Conservation (phyloP, 23 tunicate species). For the Ascidia mentula region DNA sequence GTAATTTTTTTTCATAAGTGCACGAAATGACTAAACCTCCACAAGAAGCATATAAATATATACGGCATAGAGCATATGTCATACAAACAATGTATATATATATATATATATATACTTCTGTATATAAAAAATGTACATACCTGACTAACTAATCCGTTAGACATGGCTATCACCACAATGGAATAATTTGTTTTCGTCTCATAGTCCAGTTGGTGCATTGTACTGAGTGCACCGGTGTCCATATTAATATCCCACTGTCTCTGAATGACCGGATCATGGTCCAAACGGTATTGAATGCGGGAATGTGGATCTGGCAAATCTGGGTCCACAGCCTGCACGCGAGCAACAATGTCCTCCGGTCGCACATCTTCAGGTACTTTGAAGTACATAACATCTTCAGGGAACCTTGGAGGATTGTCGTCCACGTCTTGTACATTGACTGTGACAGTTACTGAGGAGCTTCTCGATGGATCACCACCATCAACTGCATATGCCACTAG, state of each 20-base stretch:
- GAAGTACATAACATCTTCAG: constrained; percentile 34
- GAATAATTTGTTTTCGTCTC: constrained; percentile 71
- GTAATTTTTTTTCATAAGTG: too few species aligned
- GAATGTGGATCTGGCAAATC: constrained; percentile 59
- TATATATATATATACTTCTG: too few species aligned
- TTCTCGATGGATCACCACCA: constrained; percentile 48
- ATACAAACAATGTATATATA: too few species aligned
- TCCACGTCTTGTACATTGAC: constrained; percentile 77
- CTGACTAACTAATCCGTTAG: constrained; percentile 62
- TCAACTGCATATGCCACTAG: constrained; percentile 74
- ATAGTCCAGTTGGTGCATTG: constrained; percentile 63
- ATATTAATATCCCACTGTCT: constrained; percentile 46
- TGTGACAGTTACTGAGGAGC: constrained; percentile 46
- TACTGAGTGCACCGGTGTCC: constrained; percentile 67
- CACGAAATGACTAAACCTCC: too few species aligned
- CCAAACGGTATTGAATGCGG: constrained; percentile 48
- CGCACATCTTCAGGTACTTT: constrained; percentile 57
- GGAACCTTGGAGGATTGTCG: constrained; percentile 92
- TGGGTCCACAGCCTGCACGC: constrained; percentile 74
- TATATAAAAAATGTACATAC: constrained; percentile 24
- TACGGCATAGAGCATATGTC: too few species aligned
- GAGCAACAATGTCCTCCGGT: constrained; percentile 48
- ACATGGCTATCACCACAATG: constrained; percentile 62
- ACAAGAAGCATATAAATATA: too few species aligned
- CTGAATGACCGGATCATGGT: constrained; percentile 41